phyloP scores from a whole-genome alignment of 1,140 invertebrate genomes.

The Drosophila aff. region DNA sequence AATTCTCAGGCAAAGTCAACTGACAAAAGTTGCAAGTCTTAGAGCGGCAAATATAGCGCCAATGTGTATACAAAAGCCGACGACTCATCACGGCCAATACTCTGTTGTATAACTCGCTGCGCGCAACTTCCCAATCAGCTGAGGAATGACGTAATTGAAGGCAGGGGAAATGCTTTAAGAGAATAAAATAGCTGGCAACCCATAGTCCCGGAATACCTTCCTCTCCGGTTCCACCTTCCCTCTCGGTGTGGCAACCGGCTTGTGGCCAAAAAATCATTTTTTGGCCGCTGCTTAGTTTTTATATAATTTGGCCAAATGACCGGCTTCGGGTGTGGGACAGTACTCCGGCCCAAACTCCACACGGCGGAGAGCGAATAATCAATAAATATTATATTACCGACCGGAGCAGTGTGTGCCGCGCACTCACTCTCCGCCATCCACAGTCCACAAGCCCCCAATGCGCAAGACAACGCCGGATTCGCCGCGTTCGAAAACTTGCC shows the following conservation, averaged over 20 bases:
- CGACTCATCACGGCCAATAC: conserved; percentile 13
- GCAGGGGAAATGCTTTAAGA: conserved; percentile 25
- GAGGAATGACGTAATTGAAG: conserved; percentile 79
- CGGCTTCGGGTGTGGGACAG: conserved; percentile 12
- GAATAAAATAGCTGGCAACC: conserved; percentile 2
- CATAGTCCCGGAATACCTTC: neutral
- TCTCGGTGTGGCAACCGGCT: neutral
- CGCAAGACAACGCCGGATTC: conserved; percentile 37
- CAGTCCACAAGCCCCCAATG: conserved; percentile 9
- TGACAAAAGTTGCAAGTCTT: conserved; percentile 16
- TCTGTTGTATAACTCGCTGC: conserved; percentile 15
- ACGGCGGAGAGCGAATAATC: conserved; percentile 58
- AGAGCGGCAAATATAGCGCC: conserved; percentile 12
- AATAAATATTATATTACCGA: conserved; percentile 73
- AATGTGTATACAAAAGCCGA: conserved; percentile 8
- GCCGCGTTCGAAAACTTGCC: conserved; percentile 19
- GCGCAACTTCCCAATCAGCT: conserved; percentile 59
- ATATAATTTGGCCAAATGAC: conserved; percentile 48
- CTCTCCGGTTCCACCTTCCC: neutral
- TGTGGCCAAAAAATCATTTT: conserved; percentile 7
- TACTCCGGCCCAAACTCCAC: conserved; percentile 45
- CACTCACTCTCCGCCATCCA: neutral
- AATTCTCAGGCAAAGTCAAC: neutral
- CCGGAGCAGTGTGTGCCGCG: neutral
- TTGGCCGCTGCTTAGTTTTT: conserved; percentile 21